Percentiles rank a stretch among this genome's conserved stretches.
phyloP scores from a whole-genome alignment of 2,888 invertebrate genomes.

The Lasioglossum leucozonium region DNA sequence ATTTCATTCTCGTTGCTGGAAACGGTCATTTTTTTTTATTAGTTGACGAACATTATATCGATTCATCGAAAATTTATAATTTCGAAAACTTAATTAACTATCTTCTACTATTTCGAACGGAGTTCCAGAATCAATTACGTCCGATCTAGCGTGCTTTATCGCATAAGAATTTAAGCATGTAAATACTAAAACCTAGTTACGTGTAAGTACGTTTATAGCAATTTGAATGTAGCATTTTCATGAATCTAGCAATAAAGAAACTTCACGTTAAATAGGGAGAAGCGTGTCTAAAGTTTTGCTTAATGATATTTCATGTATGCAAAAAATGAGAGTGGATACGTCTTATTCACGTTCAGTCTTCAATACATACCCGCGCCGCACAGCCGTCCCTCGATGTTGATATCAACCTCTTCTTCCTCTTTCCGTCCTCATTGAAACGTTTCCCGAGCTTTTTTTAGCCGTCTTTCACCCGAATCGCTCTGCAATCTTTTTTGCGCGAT shows the following conservation, averaged over 20 bases:
- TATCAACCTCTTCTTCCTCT: background rate
- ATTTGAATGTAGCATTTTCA: background rate
- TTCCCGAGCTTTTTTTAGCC: background rate
- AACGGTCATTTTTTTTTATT: background rate
- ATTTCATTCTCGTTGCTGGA: background rate
- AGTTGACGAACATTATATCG: background rate
- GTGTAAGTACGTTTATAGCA: background rate
- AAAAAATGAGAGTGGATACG: background rate
- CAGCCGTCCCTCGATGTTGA: background rate
- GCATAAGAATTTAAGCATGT: background rate
- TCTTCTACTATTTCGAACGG: background rate
- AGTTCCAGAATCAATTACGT: background rate
- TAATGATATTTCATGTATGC: background rate
- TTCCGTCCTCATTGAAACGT: conserved; percentile 2
- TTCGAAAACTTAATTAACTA: background rate
- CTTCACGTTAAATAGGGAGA: background rate
- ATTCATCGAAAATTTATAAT: background rate
- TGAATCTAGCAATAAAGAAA: background rate
- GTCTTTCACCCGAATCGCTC: background rate
- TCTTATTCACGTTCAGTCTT: background rate
- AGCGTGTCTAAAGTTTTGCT: background rate
- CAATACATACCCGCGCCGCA: background rate
- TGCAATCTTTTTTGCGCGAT: background rate
- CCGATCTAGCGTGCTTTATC: background rate
- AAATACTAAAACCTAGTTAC: background rate